phyloP scores from a whole-genome alignment of 2,888 invertebrate species.

The Geophilus truncorum region DNA sequence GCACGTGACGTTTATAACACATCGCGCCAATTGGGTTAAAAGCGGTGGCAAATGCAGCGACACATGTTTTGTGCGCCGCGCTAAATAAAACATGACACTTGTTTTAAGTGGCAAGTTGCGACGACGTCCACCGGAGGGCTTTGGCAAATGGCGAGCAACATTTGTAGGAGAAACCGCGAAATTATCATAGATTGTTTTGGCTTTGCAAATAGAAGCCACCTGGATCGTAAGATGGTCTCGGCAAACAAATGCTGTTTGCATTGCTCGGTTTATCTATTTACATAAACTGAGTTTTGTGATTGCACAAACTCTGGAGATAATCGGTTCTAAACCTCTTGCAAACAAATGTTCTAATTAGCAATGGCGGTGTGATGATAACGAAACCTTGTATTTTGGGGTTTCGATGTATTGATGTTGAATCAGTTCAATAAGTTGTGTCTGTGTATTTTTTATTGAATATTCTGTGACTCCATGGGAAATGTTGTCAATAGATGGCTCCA shows the following conservation, averaged over 20 bases:
- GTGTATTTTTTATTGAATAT: too few relatives aligned
- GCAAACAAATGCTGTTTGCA: background rate
- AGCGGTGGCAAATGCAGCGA: background rate
- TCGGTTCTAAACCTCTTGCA: too few relatives aligned
- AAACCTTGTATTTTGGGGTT: too few relatives aligned
- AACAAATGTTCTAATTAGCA: too few relatives aligned
- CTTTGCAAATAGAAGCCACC: background rate
- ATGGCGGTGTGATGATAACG: too few relatives aligned
- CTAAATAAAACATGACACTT: conserved; percentile 13
- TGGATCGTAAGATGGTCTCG: background rate
- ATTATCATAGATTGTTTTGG: background rate
- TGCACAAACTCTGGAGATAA: too few relatives aligned
- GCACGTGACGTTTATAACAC: conserved; percentile 18
- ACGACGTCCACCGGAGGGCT: background rate
- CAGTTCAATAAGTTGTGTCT: too few relatives aligned
- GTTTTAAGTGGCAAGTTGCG: background rate
- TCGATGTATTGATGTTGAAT: too few relatives aligned
- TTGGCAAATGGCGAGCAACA: background rate
- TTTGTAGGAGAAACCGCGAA: background rate
- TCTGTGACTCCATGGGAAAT: too few relatives aligned
- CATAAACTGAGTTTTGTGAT: background rate
- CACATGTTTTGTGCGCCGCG: background rate
- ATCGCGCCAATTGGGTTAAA: background rate
- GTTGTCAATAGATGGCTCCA: too few relatives aligned
- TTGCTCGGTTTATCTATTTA: background rate